phyloP scores from a whole-genome alignment of 2,888 invertebrate species.

The Philhelius pedissequus region DNA sequence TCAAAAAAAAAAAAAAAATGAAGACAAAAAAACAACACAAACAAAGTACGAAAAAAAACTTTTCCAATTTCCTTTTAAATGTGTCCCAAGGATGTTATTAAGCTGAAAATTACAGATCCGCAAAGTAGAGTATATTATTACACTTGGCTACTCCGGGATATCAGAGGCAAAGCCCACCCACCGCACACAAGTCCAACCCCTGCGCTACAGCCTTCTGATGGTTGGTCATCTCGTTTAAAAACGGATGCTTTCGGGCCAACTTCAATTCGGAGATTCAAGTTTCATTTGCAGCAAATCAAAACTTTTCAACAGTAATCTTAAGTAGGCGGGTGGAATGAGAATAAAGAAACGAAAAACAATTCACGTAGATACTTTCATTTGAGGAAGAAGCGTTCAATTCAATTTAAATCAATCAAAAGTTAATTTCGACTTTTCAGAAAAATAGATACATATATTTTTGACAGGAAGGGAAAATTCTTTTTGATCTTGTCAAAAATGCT shows the following conservation, averaged over 20 bases:
- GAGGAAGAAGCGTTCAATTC: not conserved
- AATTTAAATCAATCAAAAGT: conserved; percentile 14
- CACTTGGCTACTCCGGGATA: conserved; percentile 33
- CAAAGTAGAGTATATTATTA: conserved; percentile 60
- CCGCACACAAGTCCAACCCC: conserved; percentile 1
- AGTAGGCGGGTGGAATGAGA: not conserved
- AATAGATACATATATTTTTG: no score
- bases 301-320: conserved; percentile 56
- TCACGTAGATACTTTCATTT: conserved; percentile 20
- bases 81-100: conserved; percentile 68
- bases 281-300: conserved; percentile 63
- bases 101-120: conserved; percentile 66
- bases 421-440: conserved; percentile 5
- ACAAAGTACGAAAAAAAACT: conserved; percentile 48
- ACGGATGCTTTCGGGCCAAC: conserved; percentile 1
- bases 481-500: no score
- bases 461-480: not conserved
- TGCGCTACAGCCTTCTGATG: no score
- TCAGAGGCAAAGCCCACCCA: not conserved
- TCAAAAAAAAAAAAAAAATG: not conserved
- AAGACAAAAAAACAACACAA: not conserved
- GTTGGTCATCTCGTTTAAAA: conserved; percentile 54
- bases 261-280: not conserved
- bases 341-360: not conserved
- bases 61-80: conserved; percentile 69